Evolutionary conservation across 2,113 vertebrate species (phyloP).

Genomic region (Echinops telfairi): DNA sequence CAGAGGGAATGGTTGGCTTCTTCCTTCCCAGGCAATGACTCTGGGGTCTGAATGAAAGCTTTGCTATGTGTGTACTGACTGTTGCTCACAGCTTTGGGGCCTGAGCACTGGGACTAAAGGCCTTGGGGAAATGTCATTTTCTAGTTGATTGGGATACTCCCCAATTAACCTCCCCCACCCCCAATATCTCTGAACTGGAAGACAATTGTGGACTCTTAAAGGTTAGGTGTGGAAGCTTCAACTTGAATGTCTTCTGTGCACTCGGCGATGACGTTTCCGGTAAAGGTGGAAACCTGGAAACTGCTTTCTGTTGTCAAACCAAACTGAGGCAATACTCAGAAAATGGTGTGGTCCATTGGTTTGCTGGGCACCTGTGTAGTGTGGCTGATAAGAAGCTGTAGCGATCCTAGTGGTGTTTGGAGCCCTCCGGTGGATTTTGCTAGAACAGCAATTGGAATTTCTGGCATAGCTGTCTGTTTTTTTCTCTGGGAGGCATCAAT

Average conservation of each 20-base stretch:
- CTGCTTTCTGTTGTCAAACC: constrained; percentile 74
- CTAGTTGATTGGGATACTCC: neutral
- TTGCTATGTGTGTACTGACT: neutral
- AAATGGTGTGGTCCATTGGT: constrained; percentile 74
- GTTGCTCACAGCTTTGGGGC: constrained; percentile 52
- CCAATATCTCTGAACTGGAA: neutral
- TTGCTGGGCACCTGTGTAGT: constrained; percentile 88
- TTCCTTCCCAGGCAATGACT: neutral
- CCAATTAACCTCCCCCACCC: no score
- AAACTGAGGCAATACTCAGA: constrained; percentile 92
- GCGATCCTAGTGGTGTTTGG: constrained; percentile 82
- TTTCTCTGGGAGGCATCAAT: constrained; percentile 93
- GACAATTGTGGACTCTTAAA: constrained; percentile 84
- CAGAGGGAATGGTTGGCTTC: neutral
- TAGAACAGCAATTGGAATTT: constrained; percentile 90
- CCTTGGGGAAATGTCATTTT: neutral
- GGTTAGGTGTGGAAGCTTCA: constrained; percentile 88
- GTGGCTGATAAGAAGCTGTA: constrained; percentile 81
- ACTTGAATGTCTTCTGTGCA: constrained; percentile 57
- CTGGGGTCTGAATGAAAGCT: constrained; percentile 82
- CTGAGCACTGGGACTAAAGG: constrained; percentile 1
- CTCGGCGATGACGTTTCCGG: constrained; percentile 62
- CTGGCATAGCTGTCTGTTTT: constrained; percentile 62
- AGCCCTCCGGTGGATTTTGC: constrained; percentile 88
- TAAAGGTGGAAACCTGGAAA: constrained; percentile 40